phyloP scores from a whole-genome alignment of 2,888 invertebrate species.

The Drosophila anomelani region DNA sequence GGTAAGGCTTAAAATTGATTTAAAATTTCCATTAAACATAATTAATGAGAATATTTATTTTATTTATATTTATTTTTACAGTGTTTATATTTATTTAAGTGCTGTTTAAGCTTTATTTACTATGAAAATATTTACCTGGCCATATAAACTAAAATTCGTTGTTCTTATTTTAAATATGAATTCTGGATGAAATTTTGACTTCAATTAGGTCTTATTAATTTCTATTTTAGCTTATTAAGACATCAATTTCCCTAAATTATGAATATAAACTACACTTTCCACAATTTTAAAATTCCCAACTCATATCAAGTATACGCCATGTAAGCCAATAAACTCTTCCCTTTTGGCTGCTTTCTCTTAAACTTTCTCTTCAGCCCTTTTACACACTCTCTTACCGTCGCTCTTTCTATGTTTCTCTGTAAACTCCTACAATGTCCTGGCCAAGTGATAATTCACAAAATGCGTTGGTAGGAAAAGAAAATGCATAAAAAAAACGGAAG shows the following conservation, averaged over 20 bases:
- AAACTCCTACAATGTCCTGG: neutral
- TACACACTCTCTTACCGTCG: neutral
- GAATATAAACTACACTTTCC: neutral
- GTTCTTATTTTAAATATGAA: no score
- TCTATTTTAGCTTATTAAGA: neutral
- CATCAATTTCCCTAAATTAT: neutral
- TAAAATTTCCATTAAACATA: accelerated
- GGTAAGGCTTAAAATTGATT: neutral
- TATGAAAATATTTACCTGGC: no score
- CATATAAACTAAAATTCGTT: no score
- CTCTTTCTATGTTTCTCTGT: neutral
- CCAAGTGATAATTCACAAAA: constrained; percentile 15
- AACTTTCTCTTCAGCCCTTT: constrained; percentile 19
- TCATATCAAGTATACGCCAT: constrained; percentile 58
- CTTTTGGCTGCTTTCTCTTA: constrained; percentile 52
- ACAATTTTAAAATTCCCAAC: neutral
- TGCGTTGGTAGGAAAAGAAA: neutral
- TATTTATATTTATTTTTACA: no score
- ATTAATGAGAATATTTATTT: no score
- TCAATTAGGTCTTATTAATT: no score
- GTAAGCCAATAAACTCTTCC: constrained; percentile 31
- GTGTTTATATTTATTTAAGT: no score
- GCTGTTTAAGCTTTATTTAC: no score
- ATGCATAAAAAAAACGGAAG: neutral
- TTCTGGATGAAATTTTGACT: no score